These are phyloP conservation scores for Scopus umbretta DNA, from an alignment of 2,113 vertebrate genomes.

Conservation along the genomic window DNA sequence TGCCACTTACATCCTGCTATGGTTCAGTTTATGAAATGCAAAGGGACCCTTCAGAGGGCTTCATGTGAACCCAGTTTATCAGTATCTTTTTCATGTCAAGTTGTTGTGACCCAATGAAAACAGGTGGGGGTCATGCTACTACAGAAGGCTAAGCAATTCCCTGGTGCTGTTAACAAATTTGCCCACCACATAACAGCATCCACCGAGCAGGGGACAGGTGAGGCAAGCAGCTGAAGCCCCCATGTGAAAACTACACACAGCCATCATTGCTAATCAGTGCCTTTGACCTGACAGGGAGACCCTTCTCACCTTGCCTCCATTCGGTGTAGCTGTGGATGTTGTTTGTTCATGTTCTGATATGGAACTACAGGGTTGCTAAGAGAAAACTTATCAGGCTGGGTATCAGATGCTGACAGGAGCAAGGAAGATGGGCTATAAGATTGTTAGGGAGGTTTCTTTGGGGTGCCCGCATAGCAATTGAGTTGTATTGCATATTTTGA, in stretches of 20 bases:
- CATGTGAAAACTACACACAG: fast-evolving
- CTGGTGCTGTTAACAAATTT: background rate
- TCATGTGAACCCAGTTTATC: background rate
- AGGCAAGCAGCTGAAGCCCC: background rate
- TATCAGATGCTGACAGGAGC: background rate
- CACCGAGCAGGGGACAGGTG: fast-evolving
- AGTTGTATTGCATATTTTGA: background rate
- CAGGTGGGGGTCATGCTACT: background rate
- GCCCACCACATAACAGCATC: fast-evolving
- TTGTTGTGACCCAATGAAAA: background rate
- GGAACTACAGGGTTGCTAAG: background rate
- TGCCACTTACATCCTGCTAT: background rate
- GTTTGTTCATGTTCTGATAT: background rate
- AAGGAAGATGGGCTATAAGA: background rate
- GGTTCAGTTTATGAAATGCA: background rate
- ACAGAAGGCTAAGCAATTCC: background rate
- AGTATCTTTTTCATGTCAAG: background rate
- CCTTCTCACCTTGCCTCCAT: background rate
- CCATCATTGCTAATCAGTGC: background rate
- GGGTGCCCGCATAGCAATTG: background rate
- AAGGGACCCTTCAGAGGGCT: background rate
- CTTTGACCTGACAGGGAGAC: background rate
- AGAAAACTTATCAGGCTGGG: background rate
- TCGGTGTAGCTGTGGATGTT: background rate
- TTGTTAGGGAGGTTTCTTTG: background rate